phyloP scores from a whole-genome alignment of 2,888 invertebrate genomes.

The Biston stratarius region DNA sequence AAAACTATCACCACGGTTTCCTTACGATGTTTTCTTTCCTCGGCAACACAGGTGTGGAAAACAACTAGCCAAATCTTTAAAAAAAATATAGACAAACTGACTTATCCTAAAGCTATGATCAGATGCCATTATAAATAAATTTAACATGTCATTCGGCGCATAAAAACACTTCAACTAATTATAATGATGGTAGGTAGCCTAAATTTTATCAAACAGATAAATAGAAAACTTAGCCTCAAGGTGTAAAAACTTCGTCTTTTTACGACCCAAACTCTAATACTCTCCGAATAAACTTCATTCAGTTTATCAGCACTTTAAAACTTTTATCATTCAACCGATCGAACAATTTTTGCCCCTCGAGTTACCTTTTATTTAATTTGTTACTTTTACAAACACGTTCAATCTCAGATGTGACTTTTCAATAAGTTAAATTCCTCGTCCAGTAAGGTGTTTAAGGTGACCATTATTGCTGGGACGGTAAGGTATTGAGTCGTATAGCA shows the following conservation, averaged over 20 bases:
- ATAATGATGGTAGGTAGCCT: neutral
- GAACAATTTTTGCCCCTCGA: slow-evolving; percentile 8
- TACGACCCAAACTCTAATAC: slow-evolving; percentile 6
- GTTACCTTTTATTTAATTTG: slow-evolving; percentile 23
- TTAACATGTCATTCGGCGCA: neutral
- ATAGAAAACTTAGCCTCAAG: slow-evolving; percentile 2
- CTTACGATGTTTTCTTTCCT: too few species aligned
- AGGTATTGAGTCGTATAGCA: slow-evolving; percentile 2
- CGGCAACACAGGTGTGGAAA: too few species aligned
- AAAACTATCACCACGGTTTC: too few species aligned
- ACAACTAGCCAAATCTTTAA: too few species aligned
- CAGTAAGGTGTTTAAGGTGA: neutral
- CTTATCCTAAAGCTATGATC: too few species aligned
- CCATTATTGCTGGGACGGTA: neutral
- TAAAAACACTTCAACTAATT: neutral
- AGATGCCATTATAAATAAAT: neutral
- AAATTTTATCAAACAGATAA: slow-evolving; percentile 3
- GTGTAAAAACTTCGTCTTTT: slow-evolving; percentile 4
- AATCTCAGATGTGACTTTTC: slow-evolving; percentile 25
- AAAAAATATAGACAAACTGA: too few species aligned
- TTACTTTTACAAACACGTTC: slow-evolving; percentile 23
- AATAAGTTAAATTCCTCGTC: slow-evolving; percentile 8
- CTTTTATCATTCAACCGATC: slow-evolving; percentile 19
- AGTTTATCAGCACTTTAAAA: slow-evolving; percentile 17
- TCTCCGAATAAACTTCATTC: slow-evolving; percentile 9